These are phyloP conservation scores for Yponomeuta plumbellus DNA, from an alignment of 2,888 invertebrate genomes.

Conservation along the genomic window DNA sequence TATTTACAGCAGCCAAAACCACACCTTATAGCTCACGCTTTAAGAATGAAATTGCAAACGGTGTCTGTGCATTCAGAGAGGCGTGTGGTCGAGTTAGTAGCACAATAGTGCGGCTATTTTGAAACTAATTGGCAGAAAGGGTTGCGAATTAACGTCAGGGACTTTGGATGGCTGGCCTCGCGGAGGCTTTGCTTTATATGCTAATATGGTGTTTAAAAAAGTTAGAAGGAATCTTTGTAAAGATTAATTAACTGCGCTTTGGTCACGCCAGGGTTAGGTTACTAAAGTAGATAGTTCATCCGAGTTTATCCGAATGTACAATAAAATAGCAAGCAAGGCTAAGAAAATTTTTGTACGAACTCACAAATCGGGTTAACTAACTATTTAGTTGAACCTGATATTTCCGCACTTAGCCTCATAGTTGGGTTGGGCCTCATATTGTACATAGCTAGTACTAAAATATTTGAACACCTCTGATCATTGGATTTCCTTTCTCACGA, in stretches of 20 bases:
- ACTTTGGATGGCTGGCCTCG: slow-evolving; percentile 53
- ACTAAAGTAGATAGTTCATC: too few relatives aligned
- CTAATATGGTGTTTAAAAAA: background rate
- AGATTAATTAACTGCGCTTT: background rate
- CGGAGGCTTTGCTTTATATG: slow-evolving; percentile 23
- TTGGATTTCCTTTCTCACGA: too few relatives aligned
- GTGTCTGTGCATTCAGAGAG: slow-evolving; percentile 42
- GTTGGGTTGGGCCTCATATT: too few relatives aligned
- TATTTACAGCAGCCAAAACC: background rate
- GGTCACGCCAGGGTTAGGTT: background rate
- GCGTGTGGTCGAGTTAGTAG: slow-evolving; percentile 58
- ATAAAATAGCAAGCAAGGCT: too few relatives aligned
- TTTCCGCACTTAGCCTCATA: too few relatives aligned
- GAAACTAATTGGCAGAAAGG: slow-evolving; percentile 77
- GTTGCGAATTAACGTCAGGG: slow-evolving; percentile 75
- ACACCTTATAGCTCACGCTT: background rate
- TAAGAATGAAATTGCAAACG: background rate
- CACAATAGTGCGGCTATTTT: slow-evolving; percentile 74
- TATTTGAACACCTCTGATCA: too few relatives aligned
- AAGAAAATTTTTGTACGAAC: too few relatives aligned
- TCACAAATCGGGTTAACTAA: too few relatives aligned
- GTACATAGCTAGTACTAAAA: too few relatives aligned
- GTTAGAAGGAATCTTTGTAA: background rate
- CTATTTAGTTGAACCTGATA: too few relatives aligned
- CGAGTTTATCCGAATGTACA: too few relatives aligned